Conservation (phyloP, 2,888 invertebrate genomes). For the Lepidochrysops patricia region DNA sequence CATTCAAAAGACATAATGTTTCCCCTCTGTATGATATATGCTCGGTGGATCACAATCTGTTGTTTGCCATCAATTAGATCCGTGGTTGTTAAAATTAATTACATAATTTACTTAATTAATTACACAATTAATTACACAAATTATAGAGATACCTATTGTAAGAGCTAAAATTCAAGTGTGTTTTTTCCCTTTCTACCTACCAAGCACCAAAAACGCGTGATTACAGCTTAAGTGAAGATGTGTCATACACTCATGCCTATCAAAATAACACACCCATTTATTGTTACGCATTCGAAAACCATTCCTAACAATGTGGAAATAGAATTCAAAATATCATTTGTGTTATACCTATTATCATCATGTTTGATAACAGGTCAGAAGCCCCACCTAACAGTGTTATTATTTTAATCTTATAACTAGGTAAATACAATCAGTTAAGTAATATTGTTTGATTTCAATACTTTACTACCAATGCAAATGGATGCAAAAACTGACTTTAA, state of each 20-base stretch:
- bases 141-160: neutral
- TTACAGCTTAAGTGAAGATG: neutral
- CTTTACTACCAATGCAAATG: too few species aligned
- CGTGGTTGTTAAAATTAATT: neutral
- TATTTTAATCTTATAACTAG: neutral
- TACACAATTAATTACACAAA: neutral
- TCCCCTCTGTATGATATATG: too few species aligned
- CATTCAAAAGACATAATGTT: too few species aligned
- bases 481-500: too few species aligned
- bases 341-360: neutral
- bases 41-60: too few species aligned
- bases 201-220: neutral
- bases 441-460: too few species aligned
- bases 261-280: constrained; percentile 2
- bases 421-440: too few species aligned
- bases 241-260: neutral
- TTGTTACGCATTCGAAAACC: neutral
- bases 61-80: neutral
- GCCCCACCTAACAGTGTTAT: neutral
- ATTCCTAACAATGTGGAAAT: neutral
- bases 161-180: neutral
- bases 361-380: neutral
- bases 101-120: neutral
- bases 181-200: too few species aligned
- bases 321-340: neutral